Conservation (phyloP, 1,140 invertebrate species). For the Drosophila tropicalis region DNA sequence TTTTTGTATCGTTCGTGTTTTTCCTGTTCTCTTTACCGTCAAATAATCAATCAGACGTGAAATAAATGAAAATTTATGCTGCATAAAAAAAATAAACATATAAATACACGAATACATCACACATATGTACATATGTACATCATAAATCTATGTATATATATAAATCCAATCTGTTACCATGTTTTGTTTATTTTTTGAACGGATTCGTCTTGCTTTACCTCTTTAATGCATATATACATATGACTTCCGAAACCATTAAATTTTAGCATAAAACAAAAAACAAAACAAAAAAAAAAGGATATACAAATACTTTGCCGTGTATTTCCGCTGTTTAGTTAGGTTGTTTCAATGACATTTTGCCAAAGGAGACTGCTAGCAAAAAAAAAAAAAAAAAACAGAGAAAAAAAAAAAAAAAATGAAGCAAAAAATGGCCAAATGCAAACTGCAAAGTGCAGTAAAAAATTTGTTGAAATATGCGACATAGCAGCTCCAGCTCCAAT, state of each 20-base stretch:
- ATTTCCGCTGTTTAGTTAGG: slow-evolving; percentile 65
- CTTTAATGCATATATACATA: slow-evolving; percentile 56
- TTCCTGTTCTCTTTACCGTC: neutral
- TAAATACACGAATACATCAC: slow-evolving; percentile 1
- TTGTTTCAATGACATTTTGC: slow-evolving; percentile 75
- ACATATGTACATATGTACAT: slow-evolving; percentile 19
- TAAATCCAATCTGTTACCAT: neutral
- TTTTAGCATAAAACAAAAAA: slow-evolving; percentile 76
- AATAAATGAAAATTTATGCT: slow-evolving; percentile 68
- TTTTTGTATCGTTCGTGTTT: neutral
- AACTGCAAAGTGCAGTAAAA: slow-evolving; percentile 75
- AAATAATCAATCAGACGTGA: slow-evolving; percentile 78
- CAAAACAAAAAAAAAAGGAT: slow-evolving; percentile 67
- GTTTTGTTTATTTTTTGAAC: slow-evolving; percentile 27
- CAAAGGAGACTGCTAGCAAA: slow-evolving; percentile 37
- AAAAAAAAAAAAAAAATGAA: slow-evolving; percentile 12
- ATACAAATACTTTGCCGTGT: slow-evolving; percentile 66
- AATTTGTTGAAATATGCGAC: slow-evolving; percentile 64
- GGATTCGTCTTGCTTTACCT: slow-evolving; percentile 34
- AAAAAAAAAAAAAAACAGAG: neutral
- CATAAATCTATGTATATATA: neutral
- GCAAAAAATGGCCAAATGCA: slow-evolving; percentile 18
- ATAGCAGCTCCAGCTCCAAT: slow-evolving; percentile 33
- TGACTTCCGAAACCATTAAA: slow-evolving; percentile 76
- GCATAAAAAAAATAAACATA: slow-evolving; percentile 53